Evolutionary conservation across 2,888 invertebrate genomes (phyloP).

Genomic region (Trilocha varians): DNA sequence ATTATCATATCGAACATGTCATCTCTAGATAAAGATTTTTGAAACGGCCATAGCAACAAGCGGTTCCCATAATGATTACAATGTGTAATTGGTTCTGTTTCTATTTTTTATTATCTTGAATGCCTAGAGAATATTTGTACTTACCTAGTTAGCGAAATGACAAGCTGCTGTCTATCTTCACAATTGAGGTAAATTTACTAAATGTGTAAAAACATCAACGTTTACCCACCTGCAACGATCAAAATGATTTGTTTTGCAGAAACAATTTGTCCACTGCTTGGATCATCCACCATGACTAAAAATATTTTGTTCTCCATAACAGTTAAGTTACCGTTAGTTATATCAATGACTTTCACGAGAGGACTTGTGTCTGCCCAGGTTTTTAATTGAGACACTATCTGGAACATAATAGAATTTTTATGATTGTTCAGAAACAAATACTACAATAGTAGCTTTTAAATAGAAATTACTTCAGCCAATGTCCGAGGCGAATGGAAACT

Average conservation of each 20-base stretch:
- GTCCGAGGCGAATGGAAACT: conserved; percentile 48
- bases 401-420: conserved; percentile 4
- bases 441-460: conserved; percentile 1
- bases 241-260: conserved; percentile 58
- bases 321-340: conserved; percentile 53
- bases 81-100: too few relatives aligned
- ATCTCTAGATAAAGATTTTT: too few relatives aligned
- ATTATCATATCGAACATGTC: neutral
- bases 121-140: too few relatives aligned
- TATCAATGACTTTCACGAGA: conserved; percentile 50
- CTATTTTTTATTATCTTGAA: too few relatives aligned
- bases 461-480: conserved; percentile 42
- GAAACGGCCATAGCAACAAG: too few relatives aligned
- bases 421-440: neutral
- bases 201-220: too few relatives aligned
- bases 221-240: conserved; percentile 55
- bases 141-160: too few relatives aligned
- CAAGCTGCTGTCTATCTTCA: too few relatives aligned
- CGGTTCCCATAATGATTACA: too few relatives aligned
- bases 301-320: conserved; percentile 62
- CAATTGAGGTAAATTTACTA: too few relatives aligned
- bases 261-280: conserved; percentile 54
- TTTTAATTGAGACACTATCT: conserved; percentile 52
- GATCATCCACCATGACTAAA: conserved; percentile 61
- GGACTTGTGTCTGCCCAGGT: conserved; percentile 57